A percentile compares a stretch with the other conserved stretches of the same genome.
phyloP scores from a whole-genome alignment of 2,113 vertebrate genomes.

The Capreolus pygargus region DNA sequence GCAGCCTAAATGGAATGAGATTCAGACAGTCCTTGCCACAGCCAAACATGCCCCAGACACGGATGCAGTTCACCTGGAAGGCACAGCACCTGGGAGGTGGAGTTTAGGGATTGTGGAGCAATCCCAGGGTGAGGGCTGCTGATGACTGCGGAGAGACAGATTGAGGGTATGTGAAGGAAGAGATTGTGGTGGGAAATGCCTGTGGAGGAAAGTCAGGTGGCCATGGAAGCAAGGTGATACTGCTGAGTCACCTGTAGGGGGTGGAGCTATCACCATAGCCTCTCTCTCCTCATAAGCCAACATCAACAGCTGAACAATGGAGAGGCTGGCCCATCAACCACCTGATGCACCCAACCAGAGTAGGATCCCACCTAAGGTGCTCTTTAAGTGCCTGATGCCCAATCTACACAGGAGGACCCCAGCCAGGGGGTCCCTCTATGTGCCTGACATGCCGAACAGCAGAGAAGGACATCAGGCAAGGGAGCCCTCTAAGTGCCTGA shows the following conservation, averaged over 20 bases:
- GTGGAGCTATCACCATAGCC: neutral
- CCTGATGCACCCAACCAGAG: neutral
- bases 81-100: neutral
- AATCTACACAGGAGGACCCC: neutral
- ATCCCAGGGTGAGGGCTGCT: neutral
- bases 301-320: neutral
- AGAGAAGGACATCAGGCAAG: neutral
- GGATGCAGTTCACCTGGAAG: neutral
- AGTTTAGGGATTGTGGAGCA: neutral
- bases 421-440: neutral
- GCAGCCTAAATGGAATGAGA: neutral
- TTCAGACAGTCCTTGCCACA: neutral
- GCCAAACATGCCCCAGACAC: neutral
- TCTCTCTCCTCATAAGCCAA: neutral
- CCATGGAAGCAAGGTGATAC: neutral
- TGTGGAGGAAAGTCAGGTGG: neutral
- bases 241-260: neutral
- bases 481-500: neutral
- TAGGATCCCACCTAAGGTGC: neutral
- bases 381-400: neutral
- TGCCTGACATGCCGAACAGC: neutral
- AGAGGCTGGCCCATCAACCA: neutral
- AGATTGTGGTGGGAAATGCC: neutral
- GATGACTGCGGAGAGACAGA: neutral
- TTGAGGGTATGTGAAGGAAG: neutral